Base-by-base conservation (phyloP, 2,113 vertebrate species). In the Datnioides undecimradiatus region DNA sequence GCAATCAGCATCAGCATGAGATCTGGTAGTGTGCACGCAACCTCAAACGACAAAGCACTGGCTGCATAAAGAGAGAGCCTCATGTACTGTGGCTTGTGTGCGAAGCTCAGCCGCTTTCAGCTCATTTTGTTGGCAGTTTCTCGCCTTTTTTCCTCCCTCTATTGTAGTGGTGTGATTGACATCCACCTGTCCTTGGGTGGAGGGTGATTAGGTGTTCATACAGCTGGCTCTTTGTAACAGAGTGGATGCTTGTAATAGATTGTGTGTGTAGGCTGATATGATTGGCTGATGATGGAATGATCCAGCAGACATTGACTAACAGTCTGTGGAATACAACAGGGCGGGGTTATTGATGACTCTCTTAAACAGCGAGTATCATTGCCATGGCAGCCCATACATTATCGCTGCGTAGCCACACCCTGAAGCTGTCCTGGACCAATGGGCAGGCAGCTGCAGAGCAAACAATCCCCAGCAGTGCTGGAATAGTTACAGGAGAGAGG, bases 261-360 rank as follows among this genome's bases (percentile, higher is more conserved):
- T 73, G 83, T 52, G 48, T 75, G 77, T 21, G 59, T 58, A 73
- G 75, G 77, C 60, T n/a, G 68, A 82, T 86, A 60, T 85, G 82
- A 91, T 83, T 58, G 80, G 82, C 52, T 70, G 86, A 88, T 91
- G 91, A 90, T 85, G 73, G 83, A 88, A 75, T 27, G 79, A 91
- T 88, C 79, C 80, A 49, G 83, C 83, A 67, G 84, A 87, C 80
- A 83, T 69, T 83, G 84, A 90, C 80, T 64, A 85, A 87, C 88
- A 77, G 86, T 77, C 75, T 68, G 64, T 73, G 68, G 71, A 71
- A 81, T 73, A 85, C 52, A 90, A 86, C 52, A 51, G 84, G 90
- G 92, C 21, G 82, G 84, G 82, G 87, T 92, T 93, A 93, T 89
- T 93, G 87, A 93, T 91, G 88, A 86, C 83, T 88, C 81, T 79